Conservation (phyloP, 2,113 vertebrate species). For the Phycodurus eques region DNA sequence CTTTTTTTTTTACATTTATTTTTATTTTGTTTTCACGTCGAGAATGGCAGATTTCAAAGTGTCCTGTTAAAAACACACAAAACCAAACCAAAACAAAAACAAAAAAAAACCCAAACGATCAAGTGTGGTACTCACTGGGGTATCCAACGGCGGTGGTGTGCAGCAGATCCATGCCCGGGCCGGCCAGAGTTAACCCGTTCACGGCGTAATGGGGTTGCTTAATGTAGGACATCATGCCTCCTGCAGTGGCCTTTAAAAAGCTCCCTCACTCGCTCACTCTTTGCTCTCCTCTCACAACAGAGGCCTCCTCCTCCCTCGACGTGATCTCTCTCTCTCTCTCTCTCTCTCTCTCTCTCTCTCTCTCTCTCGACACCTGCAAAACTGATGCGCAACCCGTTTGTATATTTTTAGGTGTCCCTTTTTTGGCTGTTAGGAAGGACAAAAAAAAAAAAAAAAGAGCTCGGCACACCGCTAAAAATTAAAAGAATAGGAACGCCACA, state of each 20-base stretch:
- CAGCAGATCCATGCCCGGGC: slow-evolving; percentile 83
- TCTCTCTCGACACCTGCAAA: neutral
- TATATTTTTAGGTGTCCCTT: neutral
- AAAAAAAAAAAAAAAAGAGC: slow-evolving; percentile 1
- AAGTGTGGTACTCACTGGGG: slow-evolving; percentile 74
- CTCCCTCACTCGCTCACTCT: slow-evolving; percentile 70
- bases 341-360: slow-evolving; percentile 36
- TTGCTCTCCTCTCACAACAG: slow-evolving; percentile 67
- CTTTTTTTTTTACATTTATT: no score
- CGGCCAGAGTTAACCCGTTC: slow-evolving; percentile 83
- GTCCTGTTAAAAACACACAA: neutral
- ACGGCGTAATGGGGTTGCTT: slow-evolving; percentile 86
- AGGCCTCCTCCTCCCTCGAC: slow-evolving; percentile 51
- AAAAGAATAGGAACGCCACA: neutral
- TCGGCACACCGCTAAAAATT: neutral
- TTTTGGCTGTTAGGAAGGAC: neutral
- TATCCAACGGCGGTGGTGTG: slow-evolving; percentile 82
- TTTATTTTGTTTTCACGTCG: neutral
- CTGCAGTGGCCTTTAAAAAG: slow-evolving; percentile 71
- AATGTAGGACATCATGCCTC: slow-evolving; percentile 88
- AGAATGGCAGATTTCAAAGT: neutral
- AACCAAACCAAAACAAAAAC: no score
- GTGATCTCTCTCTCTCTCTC: slow-evolving; percentile 55
- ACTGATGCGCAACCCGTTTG: slow-evolving; percentile 9
- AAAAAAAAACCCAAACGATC: neutral